Conservation (phyloP, 2,797 vertebrate genomes). For the Mus minutoides region DNA sequence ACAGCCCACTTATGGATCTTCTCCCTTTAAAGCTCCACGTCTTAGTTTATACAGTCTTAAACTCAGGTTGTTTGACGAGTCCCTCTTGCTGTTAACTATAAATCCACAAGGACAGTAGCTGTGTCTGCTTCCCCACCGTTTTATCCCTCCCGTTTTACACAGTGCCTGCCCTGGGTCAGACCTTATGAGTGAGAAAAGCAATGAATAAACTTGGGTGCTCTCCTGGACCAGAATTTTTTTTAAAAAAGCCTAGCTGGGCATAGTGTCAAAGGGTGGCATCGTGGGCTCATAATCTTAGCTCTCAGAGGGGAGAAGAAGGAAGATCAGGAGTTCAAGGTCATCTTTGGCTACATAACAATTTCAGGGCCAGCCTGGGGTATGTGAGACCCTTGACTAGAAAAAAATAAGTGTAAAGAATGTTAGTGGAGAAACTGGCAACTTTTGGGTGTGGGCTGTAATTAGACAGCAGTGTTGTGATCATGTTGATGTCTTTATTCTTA, state of each 20-base stretch:
- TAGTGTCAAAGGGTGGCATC: not conserved
- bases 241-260: not conserved
- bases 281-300: not conserved
- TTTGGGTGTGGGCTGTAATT: not conserved
- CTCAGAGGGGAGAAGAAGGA: not conserved
- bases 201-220: not conserved
- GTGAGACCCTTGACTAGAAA: not conserved
- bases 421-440: not conserved
- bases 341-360: not conserved
- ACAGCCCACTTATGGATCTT: not conserved
- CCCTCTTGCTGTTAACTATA: not conserved
- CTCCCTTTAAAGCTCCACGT: not conserved
- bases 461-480: not conserved
- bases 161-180: not conserved
- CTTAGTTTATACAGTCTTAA: constrained; percentile 4
- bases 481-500: not conserved
- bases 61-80: not conserved
- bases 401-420: not conserved
- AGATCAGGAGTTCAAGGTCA: not conserved
- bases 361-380: not conserved
- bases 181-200: not conserved
- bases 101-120: not conserved
- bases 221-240: not conserved
- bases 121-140: not conserved
- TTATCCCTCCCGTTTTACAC: not conserved